Evolutionary conservation across 2,797 vertebrate genomes (phyloP).

Genomic region (Chlorospingus flavigularis): DNA sequence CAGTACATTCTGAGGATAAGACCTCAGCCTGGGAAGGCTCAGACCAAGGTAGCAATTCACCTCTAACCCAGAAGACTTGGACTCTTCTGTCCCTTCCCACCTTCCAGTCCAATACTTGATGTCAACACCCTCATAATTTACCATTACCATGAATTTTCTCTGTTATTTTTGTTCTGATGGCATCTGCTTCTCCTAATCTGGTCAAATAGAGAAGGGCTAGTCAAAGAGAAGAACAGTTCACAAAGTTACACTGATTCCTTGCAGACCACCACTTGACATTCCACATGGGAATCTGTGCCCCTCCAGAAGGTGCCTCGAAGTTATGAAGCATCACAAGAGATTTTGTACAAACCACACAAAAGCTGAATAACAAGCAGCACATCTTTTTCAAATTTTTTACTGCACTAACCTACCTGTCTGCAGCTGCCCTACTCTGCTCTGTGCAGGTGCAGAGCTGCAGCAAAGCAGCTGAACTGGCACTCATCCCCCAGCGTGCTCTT

Average conservation of each 20-base stretch:
- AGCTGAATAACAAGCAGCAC: neutral
- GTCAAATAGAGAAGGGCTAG: neutral
- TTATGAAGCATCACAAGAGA: neutral
- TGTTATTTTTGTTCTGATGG: neutral
- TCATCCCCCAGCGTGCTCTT: neutral
- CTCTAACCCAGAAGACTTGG: neutral
- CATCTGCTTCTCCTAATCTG: neutral
- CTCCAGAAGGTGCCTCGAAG: neutral
- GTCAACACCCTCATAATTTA: neutral
- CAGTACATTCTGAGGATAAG: neutral
- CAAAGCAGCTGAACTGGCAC: neutral
- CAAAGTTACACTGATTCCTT: neutral
- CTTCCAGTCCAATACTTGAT: neutral
- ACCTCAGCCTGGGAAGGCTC: neutral
- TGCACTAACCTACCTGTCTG: neutral
- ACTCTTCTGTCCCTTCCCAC: neutral
- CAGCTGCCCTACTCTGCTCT: neutral
- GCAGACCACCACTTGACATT: neutral
- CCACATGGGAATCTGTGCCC: neutral
- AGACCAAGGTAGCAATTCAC: neutral
- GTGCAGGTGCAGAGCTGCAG: neutral
- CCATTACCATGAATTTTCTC: neutral
- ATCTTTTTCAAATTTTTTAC: neutral
- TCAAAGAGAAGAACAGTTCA: neutral
- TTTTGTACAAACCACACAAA: neutral